These are phyloP conservation scores for human DNA, from an alignment of 2,113 vertebrate species.

Conservation along the genomic window DNA sequence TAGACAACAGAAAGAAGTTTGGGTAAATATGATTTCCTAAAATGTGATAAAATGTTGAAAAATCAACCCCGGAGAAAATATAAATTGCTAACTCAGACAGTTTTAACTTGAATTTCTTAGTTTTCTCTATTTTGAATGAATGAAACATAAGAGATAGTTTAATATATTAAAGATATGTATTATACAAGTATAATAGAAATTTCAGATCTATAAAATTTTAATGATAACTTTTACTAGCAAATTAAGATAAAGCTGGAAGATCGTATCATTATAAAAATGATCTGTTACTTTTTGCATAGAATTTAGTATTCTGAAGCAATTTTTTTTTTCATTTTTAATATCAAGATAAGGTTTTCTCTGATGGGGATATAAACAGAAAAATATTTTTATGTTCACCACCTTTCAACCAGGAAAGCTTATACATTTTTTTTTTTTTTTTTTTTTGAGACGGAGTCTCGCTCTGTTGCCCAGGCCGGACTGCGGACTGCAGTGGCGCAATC, in stretches of 20 bases:
- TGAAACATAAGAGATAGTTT: constrained; percentile 40
- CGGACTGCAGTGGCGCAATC: no score
- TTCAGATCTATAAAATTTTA: constrained; percentile 65
- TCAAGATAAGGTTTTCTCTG: background rate
- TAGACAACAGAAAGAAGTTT: background rate
- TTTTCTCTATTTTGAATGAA: constrained; percentile 44
- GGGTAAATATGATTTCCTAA: background rate
- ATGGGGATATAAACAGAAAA: constrained; percentile 7
- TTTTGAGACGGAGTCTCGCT: no score
- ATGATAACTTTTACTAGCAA: constrained; percentile 67
- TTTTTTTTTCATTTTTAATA: constrained; percentile 34
- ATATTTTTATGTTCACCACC: background rate
- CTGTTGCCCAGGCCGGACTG: no score
- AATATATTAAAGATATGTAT: constrained; percentile 38
- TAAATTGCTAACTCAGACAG: background rate
- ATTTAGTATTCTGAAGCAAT: constrained; percentile 29
- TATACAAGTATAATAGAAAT: constrained; percentile 36
- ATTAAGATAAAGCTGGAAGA: constrained; percentile 30
- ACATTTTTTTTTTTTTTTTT: no score
- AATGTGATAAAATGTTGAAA: background rate
- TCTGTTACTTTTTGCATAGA: constrained; percentile 10
- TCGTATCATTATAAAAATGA: constrained; percentile 31
- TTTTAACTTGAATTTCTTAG: background rate
- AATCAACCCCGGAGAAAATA: background rate
- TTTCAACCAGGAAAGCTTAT: background rate